Conservation (phyloP, 2,113 vertebrate genomes). For the Leucopsar rothschildi region DNA sequence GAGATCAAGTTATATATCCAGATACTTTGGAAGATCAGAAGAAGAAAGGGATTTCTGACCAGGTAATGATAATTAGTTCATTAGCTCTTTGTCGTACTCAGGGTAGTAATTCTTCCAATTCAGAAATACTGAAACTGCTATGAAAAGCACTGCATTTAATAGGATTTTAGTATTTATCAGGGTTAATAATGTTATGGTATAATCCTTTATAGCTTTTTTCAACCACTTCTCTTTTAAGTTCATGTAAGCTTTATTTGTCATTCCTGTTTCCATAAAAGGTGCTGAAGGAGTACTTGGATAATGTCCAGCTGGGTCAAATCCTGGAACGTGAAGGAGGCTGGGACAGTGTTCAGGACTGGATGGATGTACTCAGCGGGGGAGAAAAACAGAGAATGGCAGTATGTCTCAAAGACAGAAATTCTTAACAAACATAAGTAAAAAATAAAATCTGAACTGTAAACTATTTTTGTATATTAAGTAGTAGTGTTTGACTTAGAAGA, state of each 20-base stretch:
- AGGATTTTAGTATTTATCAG: not conserved
- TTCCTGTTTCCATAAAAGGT: conserved; percentile 76
- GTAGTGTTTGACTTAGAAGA: not conserved
- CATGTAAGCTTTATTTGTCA: not conserved
- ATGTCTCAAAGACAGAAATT: conserved; percentile 44
- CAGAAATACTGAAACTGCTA: not conserved
- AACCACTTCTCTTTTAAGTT: not conserved
- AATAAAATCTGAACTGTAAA: not conserved
- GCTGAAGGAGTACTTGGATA: conserved; percentile 95
- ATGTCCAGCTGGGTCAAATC: conserved; percentile 93
- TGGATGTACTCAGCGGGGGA: conserved; percentile 98
- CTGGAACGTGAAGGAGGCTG: conserved; percentile 91
- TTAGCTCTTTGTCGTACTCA: not conserved
- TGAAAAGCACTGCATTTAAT: not conserved
- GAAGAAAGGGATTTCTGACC: conserved; percentile 90
- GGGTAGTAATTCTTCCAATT: not conserved
- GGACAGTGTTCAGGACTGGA: conserved; percentile 96
- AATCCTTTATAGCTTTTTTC: not conserved
- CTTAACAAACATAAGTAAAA: not conserved
- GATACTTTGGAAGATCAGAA: conserved; percentile 89
- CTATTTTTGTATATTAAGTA: not conserved
- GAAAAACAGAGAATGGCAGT: conserved; percentile 99
- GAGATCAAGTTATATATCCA: conserved; percentile 98
- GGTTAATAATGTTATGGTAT: not conserved
- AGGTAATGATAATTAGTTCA: conserved; percentile 67